Evolutionary conservation across 1,140 invertebrate species (phyloP).

Genomic region (Nomia melanderi): DNA sequence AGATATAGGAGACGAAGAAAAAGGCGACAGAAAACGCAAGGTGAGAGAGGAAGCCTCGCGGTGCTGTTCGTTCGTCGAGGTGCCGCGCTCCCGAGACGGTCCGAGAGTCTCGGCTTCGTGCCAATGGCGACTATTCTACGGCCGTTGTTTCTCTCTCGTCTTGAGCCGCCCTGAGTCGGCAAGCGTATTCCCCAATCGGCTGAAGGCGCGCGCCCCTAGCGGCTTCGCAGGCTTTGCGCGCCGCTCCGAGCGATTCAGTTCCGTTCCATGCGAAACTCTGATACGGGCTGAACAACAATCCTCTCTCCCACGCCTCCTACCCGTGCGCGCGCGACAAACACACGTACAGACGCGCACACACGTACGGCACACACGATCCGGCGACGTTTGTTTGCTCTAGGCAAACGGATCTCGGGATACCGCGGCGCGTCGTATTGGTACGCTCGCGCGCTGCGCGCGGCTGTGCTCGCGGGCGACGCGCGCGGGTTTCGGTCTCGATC

Average conservation of each 20-base stretch:
- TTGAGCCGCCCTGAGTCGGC: too few species aligned
- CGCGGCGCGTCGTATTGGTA: too few species aligned
- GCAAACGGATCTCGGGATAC: too few species aligned
- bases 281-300: conserved; percentile 16
- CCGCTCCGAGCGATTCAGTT: conserved; percentile 34
- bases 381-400: too few species aligned
- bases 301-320: not conserved
- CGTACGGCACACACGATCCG: too few species aligned
- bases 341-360: not conserved
- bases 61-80: too few species aligned
- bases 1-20: too few species aligned
- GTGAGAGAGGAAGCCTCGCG: not conserved
- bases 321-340: not conserved
- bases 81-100: not conserved
- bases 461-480: too few species aligned
- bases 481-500: not conserved
- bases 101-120: conserved; percentile 45
- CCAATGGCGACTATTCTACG: conserved; percentile 40
- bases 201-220: too few species aligned
- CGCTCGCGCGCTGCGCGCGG: too few species aligned
- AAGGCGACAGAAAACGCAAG: not conserved
- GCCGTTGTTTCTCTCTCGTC: conserved; percentile 23
- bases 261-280: conserved; percentile 32
- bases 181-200: not conserved
- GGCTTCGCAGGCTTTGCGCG: not conserved